These are phyloP conservation scores for Nasonia giraulti DNA, from an alignment of 1,140 invertebrate species.

Conservation along the genomic window DNA sequence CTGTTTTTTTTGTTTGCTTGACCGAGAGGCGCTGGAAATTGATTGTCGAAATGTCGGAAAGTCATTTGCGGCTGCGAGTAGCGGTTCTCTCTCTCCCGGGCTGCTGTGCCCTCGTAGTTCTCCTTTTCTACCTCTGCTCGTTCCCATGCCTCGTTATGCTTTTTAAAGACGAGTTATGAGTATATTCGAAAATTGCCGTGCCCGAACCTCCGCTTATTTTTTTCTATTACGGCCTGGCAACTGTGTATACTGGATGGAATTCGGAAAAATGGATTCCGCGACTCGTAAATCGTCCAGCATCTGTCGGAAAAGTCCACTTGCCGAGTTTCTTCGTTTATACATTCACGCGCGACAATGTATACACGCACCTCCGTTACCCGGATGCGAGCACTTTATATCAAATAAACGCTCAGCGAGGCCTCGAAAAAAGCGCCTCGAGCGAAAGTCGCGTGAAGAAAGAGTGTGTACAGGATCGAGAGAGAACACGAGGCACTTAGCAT, in stretches of 20 bases:
- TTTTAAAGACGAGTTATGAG: conserved; percentile 16
- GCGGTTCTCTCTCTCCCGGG: conserved; percentile 34
- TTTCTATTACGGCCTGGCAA: conserved; percentile 12
- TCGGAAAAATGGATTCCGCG: background rate
- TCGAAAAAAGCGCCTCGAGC: too few relatives aligned
- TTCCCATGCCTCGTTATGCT: conserved; percentile 11
- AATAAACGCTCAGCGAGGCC: too few relatives aligned
- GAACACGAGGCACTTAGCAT: conserved; percentile 15
- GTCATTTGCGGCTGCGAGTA: conserved; percentile 46
- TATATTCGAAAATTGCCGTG: conserved; percentile 35
- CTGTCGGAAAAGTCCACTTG: too few relatives aligned
- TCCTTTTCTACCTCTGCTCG: background rate
- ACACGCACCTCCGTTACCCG: too few relatives aligned
- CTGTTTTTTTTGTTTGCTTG: background rate
- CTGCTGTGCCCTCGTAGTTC: background rate
- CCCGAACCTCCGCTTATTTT: background rate
- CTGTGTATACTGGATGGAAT: conserved; percentile 1
- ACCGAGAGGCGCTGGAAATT: conserved; percentile 37
- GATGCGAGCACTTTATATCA: too few relatives aligned
- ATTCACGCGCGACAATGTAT: too few relatives aligned
- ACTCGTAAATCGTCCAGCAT: background rate
- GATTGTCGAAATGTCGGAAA: conserved; percentile 50
- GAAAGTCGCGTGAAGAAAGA: too few relatives aligned
- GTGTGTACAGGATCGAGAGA: too few relatives aligned
- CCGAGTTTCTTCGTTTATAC: too few relatives aligned